Evolutionary conservation across 2,113 vertebrate species (phyloP).

Genomic region (Ciconia stormi): DNA sequence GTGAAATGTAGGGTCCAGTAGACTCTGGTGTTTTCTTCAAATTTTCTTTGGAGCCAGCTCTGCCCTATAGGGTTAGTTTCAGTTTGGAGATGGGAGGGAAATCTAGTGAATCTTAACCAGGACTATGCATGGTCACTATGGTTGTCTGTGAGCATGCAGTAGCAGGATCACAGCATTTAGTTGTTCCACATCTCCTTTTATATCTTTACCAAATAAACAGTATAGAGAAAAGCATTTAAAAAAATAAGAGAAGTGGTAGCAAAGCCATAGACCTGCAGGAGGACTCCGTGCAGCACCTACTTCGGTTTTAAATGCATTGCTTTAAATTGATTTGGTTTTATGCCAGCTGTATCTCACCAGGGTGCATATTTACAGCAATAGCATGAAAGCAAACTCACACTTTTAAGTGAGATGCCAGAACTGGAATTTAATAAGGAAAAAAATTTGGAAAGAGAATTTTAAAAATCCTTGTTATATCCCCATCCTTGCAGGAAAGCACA

Average conservation of each 20-base stretch:
- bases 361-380: not conserved
- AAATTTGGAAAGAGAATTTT: not conserved
- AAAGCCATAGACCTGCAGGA: not conserved
- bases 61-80: not conserved
- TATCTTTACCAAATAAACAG: not conserved
- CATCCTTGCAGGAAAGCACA: not conserved
- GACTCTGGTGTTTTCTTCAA: not conserved
- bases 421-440: not conserved
- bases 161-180: not conserved
- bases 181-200: not conserved
- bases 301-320: not conserved
- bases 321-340: not conserved
- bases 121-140: fast-evolving
- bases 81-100: not conserved
- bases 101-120: not conserved
- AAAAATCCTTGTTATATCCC: not conserved
- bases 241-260: not conserved
- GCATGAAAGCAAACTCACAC: not conserved
- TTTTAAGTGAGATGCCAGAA: not conserved
- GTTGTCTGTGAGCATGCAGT: not conserved
- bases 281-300: not conserved
- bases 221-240: not conserved
- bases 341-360: not conserved
- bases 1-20: not conserved
- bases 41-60: not conserved